These are phyloP conservation scores for Oscheius myriophilus DNA, from an alignment of 2,888 invertebrate species.

Conservation along the genomic window DNA sequence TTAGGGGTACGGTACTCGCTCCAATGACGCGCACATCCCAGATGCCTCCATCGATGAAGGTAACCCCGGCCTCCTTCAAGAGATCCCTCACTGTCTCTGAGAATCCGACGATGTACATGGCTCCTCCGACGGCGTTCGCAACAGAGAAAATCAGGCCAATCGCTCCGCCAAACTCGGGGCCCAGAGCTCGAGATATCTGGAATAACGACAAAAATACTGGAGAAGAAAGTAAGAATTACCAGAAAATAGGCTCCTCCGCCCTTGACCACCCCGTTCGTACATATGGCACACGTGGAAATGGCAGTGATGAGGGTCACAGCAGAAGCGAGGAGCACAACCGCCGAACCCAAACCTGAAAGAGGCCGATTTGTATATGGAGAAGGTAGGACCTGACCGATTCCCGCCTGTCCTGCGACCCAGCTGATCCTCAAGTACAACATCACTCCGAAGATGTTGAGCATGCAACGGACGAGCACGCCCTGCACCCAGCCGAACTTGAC, in stretches of 20 bases:
- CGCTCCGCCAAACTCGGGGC: conserved; percentile 94
- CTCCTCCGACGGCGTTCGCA: conserved; percentile 84
- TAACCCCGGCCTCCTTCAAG: conserved; percentile 18
- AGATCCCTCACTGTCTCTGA: conserved; percentile 77
- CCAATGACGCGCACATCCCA: conserved; percentile 67
- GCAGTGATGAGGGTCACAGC: conserved; percentile 85
- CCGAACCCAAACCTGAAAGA: conserved; percentile 53
- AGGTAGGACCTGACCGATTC: conserved; percentile 44
- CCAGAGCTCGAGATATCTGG: conserved; percentile 80
- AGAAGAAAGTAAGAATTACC: conserved; percentile 76
- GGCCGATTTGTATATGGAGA: not conserved
- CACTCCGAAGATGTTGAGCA: conserved; percentile 98
- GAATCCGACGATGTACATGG: conserved; percentile 95
- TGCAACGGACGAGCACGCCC: conserved; percentile 87
- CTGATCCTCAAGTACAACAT: conserved; percentile 90
- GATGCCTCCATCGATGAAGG: conserved; percentile 57
- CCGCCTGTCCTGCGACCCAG: conserved; percentile 84
- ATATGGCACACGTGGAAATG: conserved; percentile 95
- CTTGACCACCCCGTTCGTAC: conserved; percentile 88
- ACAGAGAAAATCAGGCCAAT: conserved; percentile 97
- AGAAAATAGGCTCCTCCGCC: conserved; percentile 94
- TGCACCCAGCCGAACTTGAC: conserved; percentile 73
- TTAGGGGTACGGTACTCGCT: conserved; percentile 42
- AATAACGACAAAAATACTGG: conserved; percentile 9
- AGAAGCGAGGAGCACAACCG: conserved; percentile 66